Evolutionary conservation across 1,140 invertebrate species (phyloP).

Genomic region (Drosophila busckii): DNA sequence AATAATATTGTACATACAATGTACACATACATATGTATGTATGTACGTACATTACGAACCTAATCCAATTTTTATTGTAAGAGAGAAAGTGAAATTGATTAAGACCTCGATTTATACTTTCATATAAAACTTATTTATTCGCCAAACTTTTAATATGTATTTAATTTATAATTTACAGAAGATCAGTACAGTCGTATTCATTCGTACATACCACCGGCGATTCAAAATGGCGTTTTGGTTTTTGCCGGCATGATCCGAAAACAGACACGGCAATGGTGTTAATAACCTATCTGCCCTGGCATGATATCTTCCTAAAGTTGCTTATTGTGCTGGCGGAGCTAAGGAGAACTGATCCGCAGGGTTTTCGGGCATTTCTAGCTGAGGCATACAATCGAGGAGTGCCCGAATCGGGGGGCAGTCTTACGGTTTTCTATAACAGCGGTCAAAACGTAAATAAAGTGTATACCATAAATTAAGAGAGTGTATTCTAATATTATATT

Average conservation of each 20-base stretch:
- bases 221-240: slow-evolving; percentile 97
- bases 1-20: neutral
- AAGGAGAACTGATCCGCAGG: slow-evolving; percentile 53
- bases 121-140: neutral
- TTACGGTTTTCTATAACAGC: slow-evolving; percentile 82
- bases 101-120: too few species aligned
- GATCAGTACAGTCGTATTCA: slow-evolving; percentile 83
- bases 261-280: slow-evolving; percentile 88
- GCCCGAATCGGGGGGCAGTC: slow-evolving; percentile 80
- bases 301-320: slow-evolving; percentile 95
- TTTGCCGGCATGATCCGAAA: slow-evolving; percentile 93
- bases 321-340: slow-evolving; percentile 72
- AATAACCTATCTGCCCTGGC: slow-evolving; percentile 94
- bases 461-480: neutral
- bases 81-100: too few species aligned
- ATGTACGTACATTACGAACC: neutral
- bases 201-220: slow-evolving; percentile 96
- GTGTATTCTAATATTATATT: slow-evolving; percentile 19
- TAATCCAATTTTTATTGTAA: too few species aligned
- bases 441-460: slow-evolving; percentile 80
- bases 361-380: slow-evolving; percentile 83
- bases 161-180: slow-evolving; percentile 31
- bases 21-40: neutral
- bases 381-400: slow-evolving; percentile 84
- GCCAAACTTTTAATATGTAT: neutral